These are phyloP conservation scores for Pelecanoides urinatrix DNA, from an alignment of 2,113 vertebrate species.

Conservation along the genomic window DNA sequence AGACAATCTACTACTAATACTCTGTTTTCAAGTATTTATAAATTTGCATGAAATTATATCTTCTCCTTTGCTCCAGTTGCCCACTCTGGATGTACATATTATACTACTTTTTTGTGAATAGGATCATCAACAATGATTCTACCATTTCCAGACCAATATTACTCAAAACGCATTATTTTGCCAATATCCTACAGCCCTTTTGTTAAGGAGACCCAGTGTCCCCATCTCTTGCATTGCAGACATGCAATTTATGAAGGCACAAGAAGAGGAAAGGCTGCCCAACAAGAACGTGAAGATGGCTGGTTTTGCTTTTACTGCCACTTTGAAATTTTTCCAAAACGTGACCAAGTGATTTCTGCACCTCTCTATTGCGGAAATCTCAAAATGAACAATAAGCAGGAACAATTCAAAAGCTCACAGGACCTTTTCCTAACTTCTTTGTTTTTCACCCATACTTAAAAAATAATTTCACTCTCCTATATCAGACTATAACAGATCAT, in stretches of 20 bases:
- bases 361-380: background rate
- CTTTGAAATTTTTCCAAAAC: background rate
- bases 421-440: background rate
- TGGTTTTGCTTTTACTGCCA: background rate
- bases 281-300: accelerated
- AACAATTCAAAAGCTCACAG: background rate
- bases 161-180: accelerated
- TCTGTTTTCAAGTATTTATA: background rate
- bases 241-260: accelerated
- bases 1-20: background rate
- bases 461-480: background rate
- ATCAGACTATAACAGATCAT: background rate
- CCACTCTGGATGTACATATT: background rate
- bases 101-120: background rate
- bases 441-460: background rate
- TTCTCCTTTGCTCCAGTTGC: background rate
- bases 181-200: background rate
- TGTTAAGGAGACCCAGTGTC: background rate
- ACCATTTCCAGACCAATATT: background rate
- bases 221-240: background rate
- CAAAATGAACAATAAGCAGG: background rate
- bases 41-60: background rate
- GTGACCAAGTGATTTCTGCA: background rate
- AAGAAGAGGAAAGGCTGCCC: background rate
- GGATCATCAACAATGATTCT: background rate